A percentile compares a stretch with the other conserved stretches of the same genome.
Conservation (phyloP, 2,113 vertebrate genomes). For the Chloropsis cyanopogon region DNA sequence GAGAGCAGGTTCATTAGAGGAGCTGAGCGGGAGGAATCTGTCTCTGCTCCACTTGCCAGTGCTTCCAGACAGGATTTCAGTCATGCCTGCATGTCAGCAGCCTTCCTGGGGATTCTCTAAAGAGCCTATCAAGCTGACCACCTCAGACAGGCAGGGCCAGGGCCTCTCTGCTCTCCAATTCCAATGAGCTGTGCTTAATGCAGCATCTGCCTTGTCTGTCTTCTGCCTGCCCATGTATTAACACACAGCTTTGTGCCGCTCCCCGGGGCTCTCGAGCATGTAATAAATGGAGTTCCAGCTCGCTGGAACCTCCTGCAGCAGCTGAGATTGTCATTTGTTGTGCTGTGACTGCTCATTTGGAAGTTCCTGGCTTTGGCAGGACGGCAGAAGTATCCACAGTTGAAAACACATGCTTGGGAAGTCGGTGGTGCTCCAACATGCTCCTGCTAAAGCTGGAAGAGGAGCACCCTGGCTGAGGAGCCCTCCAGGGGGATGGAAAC, state of each 20-base stretch:
- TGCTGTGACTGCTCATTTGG: slow-evolving; percentile 27
- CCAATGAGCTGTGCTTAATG: slow-evolving; percentile 50
- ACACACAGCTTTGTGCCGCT: slow-evolving; percentile 8
- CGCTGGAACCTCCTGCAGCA: slow-evolving; percentile 58
- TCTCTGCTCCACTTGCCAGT: not conserved
- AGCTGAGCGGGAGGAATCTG: not conserved
- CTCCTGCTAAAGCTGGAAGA: not conserved
- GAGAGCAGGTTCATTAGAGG: not conserved
- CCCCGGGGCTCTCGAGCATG: slow-evolving; percentile 21
- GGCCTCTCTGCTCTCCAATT: slow-evolving; percentile 30
- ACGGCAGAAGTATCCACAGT: not conserved
- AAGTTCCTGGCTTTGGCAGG: slow-evolving; percentile 9
- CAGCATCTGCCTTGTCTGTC: slow-evolving; percentile 57
- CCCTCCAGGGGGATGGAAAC: not conserved
- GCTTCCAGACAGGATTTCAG: not conserved
- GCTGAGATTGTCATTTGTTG: slow-evolving; percentile 30
- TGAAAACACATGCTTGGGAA: not conserved
- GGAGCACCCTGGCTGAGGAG: not conserved
- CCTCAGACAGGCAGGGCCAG: not conserved
- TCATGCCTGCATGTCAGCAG: not conserved
- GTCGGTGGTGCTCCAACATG: rapidly evolving
- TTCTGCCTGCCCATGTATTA: slow-evolving; percentile 56
- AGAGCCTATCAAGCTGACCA: slow-evolving; percentile 34
- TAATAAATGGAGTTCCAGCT: slow-evolving; percentile 53
- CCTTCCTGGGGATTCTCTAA: slow-evolving; percentile 7